phyloP scores from a whole-genome alignment of 2,797 vertebrate genomes.

The Borostomias antarcticus region DNA sequence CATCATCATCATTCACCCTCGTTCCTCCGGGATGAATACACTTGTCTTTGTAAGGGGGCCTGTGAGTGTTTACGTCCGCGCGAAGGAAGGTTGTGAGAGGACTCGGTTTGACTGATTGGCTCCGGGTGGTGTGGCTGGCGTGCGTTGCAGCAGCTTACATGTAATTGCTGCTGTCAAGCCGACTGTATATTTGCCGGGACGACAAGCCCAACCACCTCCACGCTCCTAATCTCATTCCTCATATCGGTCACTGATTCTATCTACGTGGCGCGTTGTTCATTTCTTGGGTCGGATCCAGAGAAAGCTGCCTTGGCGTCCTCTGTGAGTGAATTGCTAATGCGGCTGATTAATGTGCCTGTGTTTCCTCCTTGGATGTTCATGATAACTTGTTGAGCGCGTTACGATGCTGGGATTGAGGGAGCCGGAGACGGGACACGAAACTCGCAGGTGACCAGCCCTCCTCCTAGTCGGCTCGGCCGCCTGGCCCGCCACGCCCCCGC shows the following conservation, averaged over 20 bases:
- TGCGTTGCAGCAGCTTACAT: slow-evolving; percentile 52
- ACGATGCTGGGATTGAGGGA: slow-evolving; percentile 70
- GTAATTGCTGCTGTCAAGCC: slow-evolving; percentile 75
- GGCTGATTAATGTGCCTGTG: slow-evolving; percentile 75
- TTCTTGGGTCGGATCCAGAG: slow-evolving; percentile 71
- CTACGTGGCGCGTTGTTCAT: slow-evolving; percentile 78
- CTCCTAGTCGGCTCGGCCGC: background rate
- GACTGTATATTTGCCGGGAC: slow-evolving; percentile 54
- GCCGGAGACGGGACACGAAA: slow-evolving; percentile 69
- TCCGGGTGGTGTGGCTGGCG: slow-evolving; percentile 39
- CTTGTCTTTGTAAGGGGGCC: too few species aligned
- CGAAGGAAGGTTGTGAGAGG: slow-evolving; percentile 9
- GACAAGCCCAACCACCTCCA: slow-evolving; percentile 61
- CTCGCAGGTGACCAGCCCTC: slow-evolving; percentile 16
- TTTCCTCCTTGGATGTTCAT: slow-evolving; percentile 74
- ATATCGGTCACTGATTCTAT: slow-evolving; percentile 70
- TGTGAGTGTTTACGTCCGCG: too few species aligned
- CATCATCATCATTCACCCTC: background rate
- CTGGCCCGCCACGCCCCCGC: background rate
- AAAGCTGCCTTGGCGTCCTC: slow-evolving; percentile 72
- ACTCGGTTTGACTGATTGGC: slow-evolving; percentile 24
- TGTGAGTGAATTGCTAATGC: slow-evolving; percentile 75
- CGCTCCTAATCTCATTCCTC: slow-evolving; percentile 68
- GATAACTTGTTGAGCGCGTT: too few species aligned
- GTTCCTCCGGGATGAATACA: background rate